These are phyloP conservation scores for Piscicola geometra DNA, from an alignment of 2,888 invertebrate genomes.

Conservation along the genomic window DNA sequence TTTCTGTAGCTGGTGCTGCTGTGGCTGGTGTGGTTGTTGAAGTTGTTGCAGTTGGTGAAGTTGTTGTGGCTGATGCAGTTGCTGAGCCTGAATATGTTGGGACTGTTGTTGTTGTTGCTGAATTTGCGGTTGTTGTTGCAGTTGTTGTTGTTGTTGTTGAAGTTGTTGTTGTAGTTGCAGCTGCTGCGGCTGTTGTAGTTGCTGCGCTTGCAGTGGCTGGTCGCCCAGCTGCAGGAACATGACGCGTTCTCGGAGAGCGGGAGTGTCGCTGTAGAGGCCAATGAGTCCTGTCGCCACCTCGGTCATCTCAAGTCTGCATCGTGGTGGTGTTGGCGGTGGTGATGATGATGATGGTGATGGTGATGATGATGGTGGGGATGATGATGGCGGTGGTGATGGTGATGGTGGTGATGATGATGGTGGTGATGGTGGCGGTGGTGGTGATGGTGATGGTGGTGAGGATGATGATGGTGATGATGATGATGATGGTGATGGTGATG, in stretches of 20 bases:
- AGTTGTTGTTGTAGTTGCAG: neutral
- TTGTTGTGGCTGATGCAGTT: neutral
- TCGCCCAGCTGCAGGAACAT: slow-evolving; percentile 12
- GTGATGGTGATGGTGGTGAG: slow-evolving; percentile 2
- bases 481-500: slow-evolving; percentile 15
- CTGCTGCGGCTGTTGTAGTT: slow-evolving; percentile 11
- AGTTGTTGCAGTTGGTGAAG: neutral
- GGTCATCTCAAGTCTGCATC: neutral
- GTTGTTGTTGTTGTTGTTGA: neutral
- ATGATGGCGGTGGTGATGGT: neutral
- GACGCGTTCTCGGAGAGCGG: neutral
- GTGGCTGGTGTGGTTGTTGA: neutral
- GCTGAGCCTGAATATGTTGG: neutral
- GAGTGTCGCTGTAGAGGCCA: neutral
- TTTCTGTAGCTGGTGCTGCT: neutral
- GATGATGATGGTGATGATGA: neutral
- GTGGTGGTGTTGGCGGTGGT: neutral
- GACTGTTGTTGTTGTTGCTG: neutral
- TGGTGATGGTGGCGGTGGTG: neutral
- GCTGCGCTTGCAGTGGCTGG: neutral
- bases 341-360: neutral
- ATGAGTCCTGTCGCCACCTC: neutral
- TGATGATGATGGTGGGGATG: too few species aligned
- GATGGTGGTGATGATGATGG: slow-evolving; percentile 8
- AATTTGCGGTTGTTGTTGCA: neutral